Conservation (phyloP, 2,113 vertebrate species). For the Recurvirostra avosetta region DNA sequence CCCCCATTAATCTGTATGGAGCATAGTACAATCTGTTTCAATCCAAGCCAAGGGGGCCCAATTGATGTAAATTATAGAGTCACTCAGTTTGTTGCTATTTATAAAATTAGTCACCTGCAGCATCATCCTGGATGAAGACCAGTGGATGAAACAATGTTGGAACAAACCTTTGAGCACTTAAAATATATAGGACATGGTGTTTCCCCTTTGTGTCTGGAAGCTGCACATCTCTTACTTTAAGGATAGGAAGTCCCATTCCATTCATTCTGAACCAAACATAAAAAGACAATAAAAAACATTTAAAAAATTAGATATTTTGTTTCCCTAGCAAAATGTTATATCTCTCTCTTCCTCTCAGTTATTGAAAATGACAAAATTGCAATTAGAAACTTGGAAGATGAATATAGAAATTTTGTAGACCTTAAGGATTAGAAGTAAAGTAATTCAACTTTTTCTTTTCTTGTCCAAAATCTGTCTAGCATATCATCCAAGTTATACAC, state of each 20-base stretch:
- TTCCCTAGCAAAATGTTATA: not conserved
- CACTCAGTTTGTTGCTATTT: slow-evolving; percentile 9
- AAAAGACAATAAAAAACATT: not conserved
- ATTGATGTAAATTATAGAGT: not conserved
- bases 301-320: not conserved
- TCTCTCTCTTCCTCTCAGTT: not conserved
- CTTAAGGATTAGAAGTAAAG: not conserved
- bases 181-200: not conserved
- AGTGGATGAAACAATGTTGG: not conserved
- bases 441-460: not conserved
- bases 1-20: not conserved
- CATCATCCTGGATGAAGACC: not conserved
- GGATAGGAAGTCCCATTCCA: not conserved
- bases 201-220: not conserved
- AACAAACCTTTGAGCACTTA: not conserved
- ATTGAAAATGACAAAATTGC: not conserved
- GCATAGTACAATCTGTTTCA: not conserved
- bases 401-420: not conserved
- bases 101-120: slow-evolving; percentile 35
- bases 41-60: not conserved
- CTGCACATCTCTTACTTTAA: not conserved
- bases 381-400: not conserved
- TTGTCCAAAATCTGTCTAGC: not conserved
- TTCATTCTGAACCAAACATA: not conserved
- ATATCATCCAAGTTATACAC: not conserved